Conservation (phyloP, 2,888 invertebrate species). For the Machimus rusticus region DNA sequence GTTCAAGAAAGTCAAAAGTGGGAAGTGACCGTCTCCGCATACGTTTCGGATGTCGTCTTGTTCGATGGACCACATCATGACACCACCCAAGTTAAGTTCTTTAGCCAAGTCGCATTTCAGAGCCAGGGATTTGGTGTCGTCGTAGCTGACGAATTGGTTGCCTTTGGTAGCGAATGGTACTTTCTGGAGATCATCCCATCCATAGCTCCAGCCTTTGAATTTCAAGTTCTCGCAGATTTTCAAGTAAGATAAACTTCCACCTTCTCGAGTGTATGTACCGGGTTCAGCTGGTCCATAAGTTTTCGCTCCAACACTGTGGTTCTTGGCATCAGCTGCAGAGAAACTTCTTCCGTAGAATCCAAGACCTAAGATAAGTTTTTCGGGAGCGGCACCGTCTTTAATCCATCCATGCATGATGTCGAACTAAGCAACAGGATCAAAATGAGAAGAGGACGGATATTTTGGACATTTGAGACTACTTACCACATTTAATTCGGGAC, state of each 20-base stretch:
- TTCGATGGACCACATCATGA: constrained; percentile 71
- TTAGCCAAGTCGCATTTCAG: constrained; percentile 58
- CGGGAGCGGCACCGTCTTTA: constrained; percentile 55
- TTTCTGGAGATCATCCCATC: constrained; percentile 54
- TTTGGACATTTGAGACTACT: constrained; percentile 48
- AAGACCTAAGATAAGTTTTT: constrained; percentile 61
- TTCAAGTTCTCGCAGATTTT: constrained; percentile 55
- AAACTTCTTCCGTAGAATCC: constrained; percentile 62
- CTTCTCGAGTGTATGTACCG: constrained; percentile 64
- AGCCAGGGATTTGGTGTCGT: constrained; percentile 56
- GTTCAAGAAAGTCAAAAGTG: constrained; percentile 64
- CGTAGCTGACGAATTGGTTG: constrained; percentile 63
- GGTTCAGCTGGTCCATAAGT: constrained; percentile 60
- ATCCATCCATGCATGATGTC: constrained; percentile 60
- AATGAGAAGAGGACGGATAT: not conserved
- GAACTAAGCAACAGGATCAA: constrained; percentile 54
- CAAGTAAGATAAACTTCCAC: constrained; percentile 66
- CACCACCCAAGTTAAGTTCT: constrained; percentile 64
- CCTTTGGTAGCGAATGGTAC: constrained; percentile 59
- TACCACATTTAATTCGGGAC: constrained; percentile 60
- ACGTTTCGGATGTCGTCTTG: constrained; percentile 67
- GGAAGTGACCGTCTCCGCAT: constrained; percentile 63
- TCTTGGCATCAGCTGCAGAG: constrained; percentile 57
- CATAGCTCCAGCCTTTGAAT: constrained; percentile 55
- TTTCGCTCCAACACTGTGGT: constrained; percentile 63